Base-by-base conservation (phyloP, 2,113 vertebrate species). In the Pomatorhinus ruficollis region DNA sequence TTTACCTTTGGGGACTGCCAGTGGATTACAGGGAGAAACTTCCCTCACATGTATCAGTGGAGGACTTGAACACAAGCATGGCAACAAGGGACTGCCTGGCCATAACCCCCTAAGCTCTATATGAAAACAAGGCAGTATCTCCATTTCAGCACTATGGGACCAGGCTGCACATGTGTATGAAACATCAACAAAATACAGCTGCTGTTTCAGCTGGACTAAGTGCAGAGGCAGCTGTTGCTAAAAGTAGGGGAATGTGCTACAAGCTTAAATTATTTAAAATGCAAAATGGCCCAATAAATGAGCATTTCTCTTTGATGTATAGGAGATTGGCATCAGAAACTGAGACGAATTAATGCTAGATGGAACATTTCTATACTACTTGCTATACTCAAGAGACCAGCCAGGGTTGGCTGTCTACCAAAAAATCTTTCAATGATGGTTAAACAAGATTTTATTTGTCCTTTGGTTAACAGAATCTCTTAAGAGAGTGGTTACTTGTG, bases 161-260 rank as follows among this genome's bases (percentile, higher is more conserved):
- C 23, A 65, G n/a, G 63, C 54, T 53, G 21, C 63, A 42, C 0
- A 0, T 14, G 23, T n/a, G 7, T 52, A 12, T 2, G 18, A 28
- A 69, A 81, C 35, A 44, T 10, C 37, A 70, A 30, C 14, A 7
- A 40, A 40, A 42, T 8, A 59, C 0, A 59, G 77, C 33, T 70
- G 53, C 13, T 49, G 18, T 23, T 61, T 56, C 56, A 50, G 31
- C 15, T n/a, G 52, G 39, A 75, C 47, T 69, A 50, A 59, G 42
- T 83, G 53, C 53, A 87, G 47, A 63, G 27, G 11, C 4, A 47
- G 60, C 30, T 6, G 9, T 52, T 83, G 69, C 39, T 65, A 59
- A 23, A 81, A 93, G 49, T 1, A 77, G 27, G 47, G 42, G 31
- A 70, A 70, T 0, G 0, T 1, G 5, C 65, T 50, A 40, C 47